Evolutionary conservation across 2,888 invertebrate genomes (phyloP).

Genomic region (Galeopsomyia nigrocyanea): DNA sequence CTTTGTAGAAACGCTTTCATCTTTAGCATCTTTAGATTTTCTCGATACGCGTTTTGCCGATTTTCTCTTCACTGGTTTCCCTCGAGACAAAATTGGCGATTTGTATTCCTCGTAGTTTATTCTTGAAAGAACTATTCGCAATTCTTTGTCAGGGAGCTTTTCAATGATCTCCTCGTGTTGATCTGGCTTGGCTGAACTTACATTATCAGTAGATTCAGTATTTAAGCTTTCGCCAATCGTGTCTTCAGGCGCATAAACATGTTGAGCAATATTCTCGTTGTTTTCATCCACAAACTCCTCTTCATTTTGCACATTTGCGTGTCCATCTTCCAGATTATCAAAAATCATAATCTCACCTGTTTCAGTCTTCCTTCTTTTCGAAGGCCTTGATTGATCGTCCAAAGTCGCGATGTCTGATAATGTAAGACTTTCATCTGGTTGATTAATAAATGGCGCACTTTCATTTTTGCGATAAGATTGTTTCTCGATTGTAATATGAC

Average conservation of each 20-base stretch:
- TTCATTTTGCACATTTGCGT: not conserved
- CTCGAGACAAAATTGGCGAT: not conserved
- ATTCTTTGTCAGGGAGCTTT: slow-evolving; percentile 5
- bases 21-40: slow-evolving; percentile 6
- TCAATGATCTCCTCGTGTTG: not conserved
- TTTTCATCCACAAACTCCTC: not conserved
- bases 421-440: too few species aligned
- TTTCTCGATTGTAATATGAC: too few species aligned
- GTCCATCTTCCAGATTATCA: too few species aligned
- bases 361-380: slow-evolving; percentile 1
- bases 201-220: too few species aligned
- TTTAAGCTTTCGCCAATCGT: too few species aligned
- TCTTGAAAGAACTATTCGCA: slow-evolving; percentile 8
- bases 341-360: not conserved
- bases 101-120: not conserved
- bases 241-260: too few species aligned
- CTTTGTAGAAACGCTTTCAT: too few species aligned
- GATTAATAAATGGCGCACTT: too few species aligned
- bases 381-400: slow-evolving; percentile 7
- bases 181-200: not conserved
- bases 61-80: not conserved
- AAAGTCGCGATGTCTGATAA: not conserved
- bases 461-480: too few species aligned
- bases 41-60: not conserved
- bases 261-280: not conserved